A percentile compares a stretch with the other conserved stretches of the same genome.
Conservation (phyloP, 2,888 invertebrate genomes). For the Tryphoninae sp. region DNA sequence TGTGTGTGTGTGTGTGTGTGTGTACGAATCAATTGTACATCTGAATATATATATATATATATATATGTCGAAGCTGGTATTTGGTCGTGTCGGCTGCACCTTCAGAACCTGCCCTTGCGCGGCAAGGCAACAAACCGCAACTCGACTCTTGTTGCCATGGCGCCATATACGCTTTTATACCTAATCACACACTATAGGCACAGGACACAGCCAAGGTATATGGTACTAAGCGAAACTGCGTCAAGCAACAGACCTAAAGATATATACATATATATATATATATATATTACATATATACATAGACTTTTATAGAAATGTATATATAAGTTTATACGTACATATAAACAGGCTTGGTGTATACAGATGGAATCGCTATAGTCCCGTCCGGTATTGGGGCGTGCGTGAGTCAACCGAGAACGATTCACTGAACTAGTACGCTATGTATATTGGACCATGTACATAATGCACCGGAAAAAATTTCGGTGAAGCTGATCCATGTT, state of each 20-base stretch:
- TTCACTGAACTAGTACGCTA: conserved; percentile 27
- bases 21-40: too few species aligned
- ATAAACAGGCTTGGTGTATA: conserved; percentile 1
- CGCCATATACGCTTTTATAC: conserved; percentile 54
- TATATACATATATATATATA: too few species aligned
- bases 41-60: too few species aligned
- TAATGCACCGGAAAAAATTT: too few species aligned
- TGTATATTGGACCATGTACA: not conserved
- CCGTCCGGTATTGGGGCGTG: conserved; percentile 33
- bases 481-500: too few species aligned
- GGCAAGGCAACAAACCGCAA: conserved; percentile 47
- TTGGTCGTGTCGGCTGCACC: conserved; percentile 25
- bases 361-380: not conserved
- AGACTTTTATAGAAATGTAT: conserved; percentile 7
- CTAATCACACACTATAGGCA: conserved; percentile 15
- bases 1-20: too few species aligned
- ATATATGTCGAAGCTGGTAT: not conserved
- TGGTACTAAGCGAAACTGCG: conserved; percentile 20
- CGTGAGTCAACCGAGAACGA: conserved; percentile 44
- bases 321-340: conserved; percentile 18
- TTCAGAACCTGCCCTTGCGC: conserved; percentile 46
- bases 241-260: conserved; percentile 4
- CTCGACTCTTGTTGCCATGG: conserved; percentile 54
- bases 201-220: conserved; percentile 21
- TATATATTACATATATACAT: too few species aligned